A percentile compares a stretch with the other conserved stretches of the same genome.
These are phyloP conservation scores for Euzophera pinguis DNA, from an alignment of 2,888 invertebrate genomes.

Conservation along the genomic window DNA sequence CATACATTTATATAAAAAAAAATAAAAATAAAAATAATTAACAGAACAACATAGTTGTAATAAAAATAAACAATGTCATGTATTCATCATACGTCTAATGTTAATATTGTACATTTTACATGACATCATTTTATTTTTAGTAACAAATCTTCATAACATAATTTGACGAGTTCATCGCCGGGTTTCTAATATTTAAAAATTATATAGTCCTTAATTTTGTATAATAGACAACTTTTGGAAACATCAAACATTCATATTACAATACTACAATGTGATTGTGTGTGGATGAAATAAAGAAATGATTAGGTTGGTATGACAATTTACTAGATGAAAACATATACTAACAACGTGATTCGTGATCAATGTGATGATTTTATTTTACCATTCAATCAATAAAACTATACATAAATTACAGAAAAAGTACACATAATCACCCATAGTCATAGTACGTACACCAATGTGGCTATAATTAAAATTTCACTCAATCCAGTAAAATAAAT, in stretches of 20 bases:
- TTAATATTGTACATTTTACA: slow-evolving; percentile 31
- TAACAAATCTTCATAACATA: slow-evolving; percentile 48
- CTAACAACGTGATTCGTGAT: background rate
- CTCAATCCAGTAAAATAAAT: too few relatives aligned
- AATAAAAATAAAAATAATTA: slow-evolving; percentile 56
- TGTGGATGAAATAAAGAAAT: background rate
- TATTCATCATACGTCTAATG: slow-evolving; percentile 50
- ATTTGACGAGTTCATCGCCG: slow-evolving; percentile 29
- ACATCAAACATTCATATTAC: slow-evolving; percentile 15
- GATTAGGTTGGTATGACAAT: too few relatives aligned
- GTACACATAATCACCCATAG: background rate
- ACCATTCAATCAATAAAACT: slow-evolving; percentile 4
- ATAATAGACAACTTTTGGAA: slow-evolving; percentile 3
- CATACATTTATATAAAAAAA: slow-evolving; percentile 58
- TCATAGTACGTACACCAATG: background rate
- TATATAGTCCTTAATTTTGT: background rate
- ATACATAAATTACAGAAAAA: slow-evolving; percentile 3
- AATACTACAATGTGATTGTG: background rate
- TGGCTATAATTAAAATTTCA: background rate
- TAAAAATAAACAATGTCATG: slow-evolving; percentile 69
- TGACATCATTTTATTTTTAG: slow-evolving; percentile 31
- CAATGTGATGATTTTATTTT: background rate
- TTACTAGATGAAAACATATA: too few relatives aligned
- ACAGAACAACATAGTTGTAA: slow-evolving; percentile 53
- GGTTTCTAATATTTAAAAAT: slow-evolving; percentile 1